Evolutionary conservation across 2,888 invertebrate genomes (phyloP), one percentile per base, ranked within the genome.

Genomic region (Plemyria rubiginata): DNA sequence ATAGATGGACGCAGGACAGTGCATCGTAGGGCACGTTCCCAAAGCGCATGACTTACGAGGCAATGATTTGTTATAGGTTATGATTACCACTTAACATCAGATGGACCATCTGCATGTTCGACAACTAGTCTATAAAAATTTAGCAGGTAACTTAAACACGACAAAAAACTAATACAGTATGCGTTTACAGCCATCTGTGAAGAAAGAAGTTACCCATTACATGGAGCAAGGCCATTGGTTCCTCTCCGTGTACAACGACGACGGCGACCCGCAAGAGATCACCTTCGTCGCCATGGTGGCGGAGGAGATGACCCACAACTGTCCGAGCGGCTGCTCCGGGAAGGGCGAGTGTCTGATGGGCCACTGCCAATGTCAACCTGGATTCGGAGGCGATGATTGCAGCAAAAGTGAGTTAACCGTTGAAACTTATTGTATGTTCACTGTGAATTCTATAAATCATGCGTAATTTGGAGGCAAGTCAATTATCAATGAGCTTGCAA

Each of bases 171-270:
- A 4, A 12, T 15, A 36, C 16, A 6, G 38, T 52, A 4, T 28
- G 12, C 6, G 13, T 53, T 59, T 59, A 5, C 90, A 96, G 96
- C 96, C 97, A 43, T 96, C 96, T 29, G 96, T 98, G 70, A 97
- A 97, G 84, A 97, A 97, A 85, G 98, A 98, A 91, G 96, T 98
- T 58, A 97, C 98, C 3, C 97, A 98, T 82, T 98, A 98, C 87
- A 96, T 99, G 96, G 98, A 98, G 81, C 97, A 97, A 79, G 99
- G 99, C 5, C 97, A 98, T 77, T 99, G 99, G 99, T 99, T 98
- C 87, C 93, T 99, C 53, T 98, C 98, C 13, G 89, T 99, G 9
- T 98, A 99, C 92, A 99, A 99, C 87, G 99, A 99, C 85, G 97
- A 98, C 78, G 97, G 97, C 36, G 97, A 98, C 86, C 95, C 96